A percentile compares a stretch with the other conserved stretches of the same genome.
phyloP scores from a whole-genome alignment of 2,888 invertebrate species.

The Caenorhabditis zanzibari region DNA sequence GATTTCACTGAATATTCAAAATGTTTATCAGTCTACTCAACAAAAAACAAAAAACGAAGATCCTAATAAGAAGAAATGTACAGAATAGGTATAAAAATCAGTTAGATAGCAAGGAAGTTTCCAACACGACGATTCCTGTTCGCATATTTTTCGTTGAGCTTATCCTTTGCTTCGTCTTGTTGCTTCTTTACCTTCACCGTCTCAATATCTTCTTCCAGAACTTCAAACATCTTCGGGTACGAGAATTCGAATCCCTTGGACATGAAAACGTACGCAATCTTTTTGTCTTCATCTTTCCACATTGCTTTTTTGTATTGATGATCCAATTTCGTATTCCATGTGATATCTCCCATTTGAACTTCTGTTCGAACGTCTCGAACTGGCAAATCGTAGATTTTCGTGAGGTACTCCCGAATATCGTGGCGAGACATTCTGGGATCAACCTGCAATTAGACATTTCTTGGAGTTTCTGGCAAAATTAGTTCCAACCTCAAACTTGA shows the following conservation, averaged over 20 bases:
- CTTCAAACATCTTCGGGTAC: slow-evolving; percentile 73
- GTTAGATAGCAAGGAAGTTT: slow-evolving; percentile 69
- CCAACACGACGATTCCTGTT: slow-evolving; percentile 76
- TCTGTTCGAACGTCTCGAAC: slow-evolving; percentile 89
- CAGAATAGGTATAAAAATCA: slow-evolving; percentile 18
- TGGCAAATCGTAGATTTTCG: slow-evolving; percentile 94
- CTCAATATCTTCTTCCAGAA: slow-evolving; percentile 68
- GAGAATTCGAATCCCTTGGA: slow-evolving; percentile 68
- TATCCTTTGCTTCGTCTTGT: slow-evolving; percentile 66
- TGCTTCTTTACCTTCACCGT: slow-evolving; percentile 64
- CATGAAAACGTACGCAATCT: slow-evolving; percentile 82
- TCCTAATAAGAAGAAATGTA: slow-evolving; percentile 38
- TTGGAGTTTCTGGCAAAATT: not conserved
- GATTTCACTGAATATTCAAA: not conserved
- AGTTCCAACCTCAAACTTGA: slow-evolving; percentile 89
- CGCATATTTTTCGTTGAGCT: slow-evolving; percentile 71
- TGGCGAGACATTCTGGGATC: slow-evolving; percentile 89
- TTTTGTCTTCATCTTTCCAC: slow-evolving; percentile 83
- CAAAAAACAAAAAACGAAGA: slow-evolving; percentile 16
- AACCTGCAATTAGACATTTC: slow-evolving; percentile 46
- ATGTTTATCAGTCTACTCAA: slow-evolving; percentile 19
- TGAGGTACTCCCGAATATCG: slow-evolving; percentile 94
- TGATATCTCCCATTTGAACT: slow-evolving; percentile 80
- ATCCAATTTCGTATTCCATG: slow-evolving; percentile 75
- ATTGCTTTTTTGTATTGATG: slow-evolving; percentile 76